phyloP scores from a whole-genome alignment of 2,888 invertebrate species.

The Macaria notata region DNA sequence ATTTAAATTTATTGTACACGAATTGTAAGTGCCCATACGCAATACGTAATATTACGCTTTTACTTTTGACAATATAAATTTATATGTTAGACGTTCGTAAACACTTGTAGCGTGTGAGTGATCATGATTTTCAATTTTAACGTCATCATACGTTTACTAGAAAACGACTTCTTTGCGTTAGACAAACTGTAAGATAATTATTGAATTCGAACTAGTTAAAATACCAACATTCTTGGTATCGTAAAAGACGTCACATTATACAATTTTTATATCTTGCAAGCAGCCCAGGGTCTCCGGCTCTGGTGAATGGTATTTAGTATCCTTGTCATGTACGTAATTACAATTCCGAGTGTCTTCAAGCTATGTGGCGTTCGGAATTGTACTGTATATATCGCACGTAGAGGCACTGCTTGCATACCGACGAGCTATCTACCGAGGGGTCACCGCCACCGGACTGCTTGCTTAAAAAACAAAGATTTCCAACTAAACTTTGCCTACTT shows the following conservation, averaged over 20 bases:
- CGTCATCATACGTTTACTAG: too few species aligned
- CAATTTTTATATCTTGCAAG: constrained; percentile 12
- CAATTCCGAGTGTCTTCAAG: constrained; percentile 58
- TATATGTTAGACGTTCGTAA: too few species aligned
- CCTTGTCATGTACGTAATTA: constrained; percentile 53
- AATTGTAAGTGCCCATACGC: constrained; percentile 11
- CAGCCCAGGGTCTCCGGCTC: constrained; percentile 42
- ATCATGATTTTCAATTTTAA: too few species aligned
- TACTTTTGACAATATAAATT: neutral
- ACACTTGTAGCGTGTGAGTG: too few species aligned
- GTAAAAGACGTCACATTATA: neutral
- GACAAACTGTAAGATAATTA: too few species aligned
- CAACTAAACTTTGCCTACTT: too few species aligned
- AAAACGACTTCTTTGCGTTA: too few species aligned
- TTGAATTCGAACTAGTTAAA: too few species aligned
- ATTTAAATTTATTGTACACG: constrained; percentile 36
- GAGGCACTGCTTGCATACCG: constrained; percentile 43
- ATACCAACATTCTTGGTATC: neutral
- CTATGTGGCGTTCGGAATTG: constrained; percentile 43
- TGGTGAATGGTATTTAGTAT: constrained; percentile 52
- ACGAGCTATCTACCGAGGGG: constrained; percentile 35
- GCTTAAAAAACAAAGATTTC: neutral
- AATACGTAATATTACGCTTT: constrained; percentile 22
- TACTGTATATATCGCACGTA: constrained; percentile 39
- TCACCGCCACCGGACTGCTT: constrained; percentile 15